Conservation (phyloP, 2,888 invertebrate species). For the Lithophane ornitopus region DNA sequence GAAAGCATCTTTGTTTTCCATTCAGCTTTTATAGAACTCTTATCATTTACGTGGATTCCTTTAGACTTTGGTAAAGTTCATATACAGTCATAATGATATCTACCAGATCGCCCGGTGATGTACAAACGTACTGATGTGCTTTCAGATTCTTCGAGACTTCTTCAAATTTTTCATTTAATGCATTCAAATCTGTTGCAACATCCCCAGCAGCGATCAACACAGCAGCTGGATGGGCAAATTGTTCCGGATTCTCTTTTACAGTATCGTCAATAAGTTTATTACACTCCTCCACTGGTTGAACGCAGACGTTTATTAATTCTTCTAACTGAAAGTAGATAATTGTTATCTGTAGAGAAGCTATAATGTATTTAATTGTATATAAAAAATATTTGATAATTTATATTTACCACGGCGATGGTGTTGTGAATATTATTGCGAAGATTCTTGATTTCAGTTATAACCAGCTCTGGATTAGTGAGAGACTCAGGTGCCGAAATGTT, state of each 20-base stretch:
- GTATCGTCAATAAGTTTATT: not conserved
- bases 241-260: not conserved
- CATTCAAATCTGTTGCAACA: not conserved
- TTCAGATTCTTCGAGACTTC: not conserved
- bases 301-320: not conserved
- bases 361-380: not conserved
- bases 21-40: not conserved
- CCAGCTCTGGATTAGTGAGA: not conserved
- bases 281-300: not conserved
- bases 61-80: not conserved
- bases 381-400: not conserved
- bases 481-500: slow-evolving; percentile 9
- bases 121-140: not conserved
- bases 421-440: not conserved
- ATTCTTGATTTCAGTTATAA: not conserved
- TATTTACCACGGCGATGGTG: not conserved
- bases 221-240: not conserved
- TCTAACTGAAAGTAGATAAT: not conserved
- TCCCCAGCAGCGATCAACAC: not conserved
- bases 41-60: not conserved
- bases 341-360: not conserved
- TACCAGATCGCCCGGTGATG: not conserved
- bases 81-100: not conserved
- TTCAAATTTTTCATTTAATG: not conserved
- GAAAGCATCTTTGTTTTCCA: not conserved